Evolutionary conservation across 2,888 invertebrate genomes (phyloP).

Genomic region (Agrochola litura): DNA sequence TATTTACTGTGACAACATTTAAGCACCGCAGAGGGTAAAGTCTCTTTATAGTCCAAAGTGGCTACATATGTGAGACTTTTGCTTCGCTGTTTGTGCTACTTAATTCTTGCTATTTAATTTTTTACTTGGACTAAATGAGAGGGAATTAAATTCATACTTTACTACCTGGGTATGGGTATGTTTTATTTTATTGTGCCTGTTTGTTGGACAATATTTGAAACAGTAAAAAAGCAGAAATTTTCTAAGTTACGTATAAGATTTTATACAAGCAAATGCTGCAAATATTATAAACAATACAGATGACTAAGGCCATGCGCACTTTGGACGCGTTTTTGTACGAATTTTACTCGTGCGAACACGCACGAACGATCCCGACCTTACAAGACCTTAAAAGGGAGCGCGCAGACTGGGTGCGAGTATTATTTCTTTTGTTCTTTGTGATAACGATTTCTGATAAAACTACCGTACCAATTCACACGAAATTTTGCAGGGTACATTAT

Average conservation of each 20-base stretch:
- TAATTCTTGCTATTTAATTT: background rate
- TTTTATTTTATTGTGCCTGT: background rate
- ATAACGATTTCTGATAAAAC: too few species aligned
- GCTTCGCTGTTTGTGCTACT: background rate
- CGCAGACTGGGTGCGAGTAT: too few species aligned
- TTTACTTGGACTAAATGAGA: background rate
- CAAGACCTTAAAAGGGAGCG: too few species aligned
- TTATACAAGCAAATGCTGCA: background rate
- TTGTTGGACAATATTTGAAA: too few species aligned
- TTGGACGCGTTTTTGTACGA: too few species aligned
- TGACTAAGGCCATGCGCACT: too few species aligned
- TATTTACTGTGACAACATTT: slow-evolving; percentile 9
- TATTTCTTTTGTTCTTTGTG: too few species aligned
- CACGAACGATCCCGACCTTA: too few species aligned
- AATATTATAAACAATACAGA: too few species aligned
- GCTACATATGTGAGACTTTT: background rate
- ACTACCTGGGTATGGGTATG: background rate
- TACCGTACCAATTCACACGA: too few species aligned
- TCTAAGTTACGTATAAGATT: background rate
- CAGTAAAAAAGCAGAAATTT: background rate
- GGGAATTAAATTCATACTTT: background rate
- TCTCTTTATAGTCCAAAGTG: slow-evolving; percentile 28
- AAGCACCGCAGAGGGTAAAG: background rate
- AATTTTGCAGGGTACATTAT: too few species aligned
- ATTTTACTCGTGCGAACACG: too few species aligned